These are phyloP conservation scores for Thinocorus orbignyianus DNA, from an alignment of 2,113 vertebrate species.

Conservation along the genomic window DNA sequence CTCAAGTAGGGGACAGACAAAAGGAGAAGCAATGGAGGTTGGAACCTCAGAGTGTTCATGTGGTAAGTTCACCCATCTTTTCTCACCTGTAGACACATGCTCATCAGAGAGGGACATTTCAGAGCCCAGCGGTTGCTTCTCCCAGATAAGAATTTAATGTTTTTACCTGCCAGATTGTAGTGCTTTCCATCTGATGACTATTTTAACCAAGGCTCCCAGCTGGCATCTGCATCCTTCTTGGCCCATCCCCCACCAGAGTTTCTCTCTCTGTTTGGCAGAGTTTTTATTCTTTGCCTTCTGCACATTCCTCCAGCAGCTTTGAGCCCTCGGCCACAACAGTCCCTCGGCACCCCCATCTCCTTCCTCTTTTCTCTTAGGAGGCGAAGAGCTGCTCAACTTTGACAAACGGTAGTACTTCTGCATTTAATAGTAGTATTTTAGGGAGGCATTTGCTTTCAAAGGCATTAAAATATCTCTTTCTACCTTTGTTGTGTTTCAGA, in stretches of 20 bases:
- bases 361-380: neutral
- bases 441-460: neutral
- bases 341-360: neutral
- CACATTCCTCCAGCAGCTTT: neutral
- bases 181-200: neutral
- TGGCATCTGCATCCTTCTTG: neutral
- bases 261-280: neutral
- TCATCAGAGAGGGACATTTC: neutral
- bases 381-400: neutral
- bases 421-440: neutral
- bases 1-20: neutral
- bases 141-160: neutral
- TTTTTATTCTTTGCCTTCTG: neutral
- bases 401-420: neutral
- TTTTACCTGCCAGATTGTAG: neutral
- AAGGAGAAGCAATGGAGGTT: neutral
- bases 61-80: neutral
- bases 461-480: neutral
- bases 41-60: fast-evolving
- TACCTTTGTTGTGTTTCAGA: neutral
- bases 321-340: neutral
- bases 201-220: neutral
- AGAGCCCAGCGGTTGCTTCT: fast-evolving
- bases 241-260: neutral
- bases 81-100: neutral